These are phyloP conservation scores for Polydrusus tereticollis DNA, from an alignment of 2,888 invertebrate genomes.

Conservation along the genomic window DNA sequence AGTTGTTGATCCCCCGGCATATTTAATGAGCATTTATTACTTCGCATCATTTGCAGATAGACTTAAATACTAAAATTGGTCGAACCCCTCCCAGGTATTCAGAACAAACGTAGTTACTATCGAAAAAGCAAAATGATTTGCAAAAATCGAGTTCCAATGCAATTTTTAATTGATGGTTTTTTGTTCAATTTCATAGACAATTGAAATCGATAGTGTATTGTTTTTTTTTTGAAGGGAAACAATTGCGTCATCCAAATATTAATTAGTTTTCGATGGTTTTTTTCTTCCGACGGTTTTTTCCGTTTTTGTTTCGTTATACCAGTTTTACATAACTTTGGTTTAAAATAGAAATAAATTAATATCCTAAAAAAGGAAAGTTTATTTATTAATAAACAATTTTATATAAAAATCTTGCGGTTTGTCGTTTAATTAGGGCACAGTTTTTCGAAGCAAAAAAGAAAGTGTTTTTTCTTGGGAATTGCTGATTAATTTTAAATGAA, in stretches of 20 bases:
- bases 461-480: neutral
- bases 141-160: conserved; percentile 44
- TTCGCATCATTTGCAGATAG: too few species aligned
- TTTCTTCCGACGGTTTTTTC: conserved; percentile 33
- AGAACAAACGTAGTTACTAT: conserved; percentile 26
- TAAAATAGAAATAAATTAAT: conserved; percentile 38
- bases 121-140: conserved; percentile 45
- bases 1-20: too few species aligned
- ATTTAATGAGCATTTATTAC: too few species aligned
- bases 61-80: too few species aligned
- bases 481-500: neutral
- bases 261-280: conserved; percentile 39
- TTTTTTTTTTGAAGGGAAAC: conserved; percentile 45
- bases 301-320: conserved; percentile 39
- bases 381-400: conserved; percentile 30
- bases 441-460: neutral
- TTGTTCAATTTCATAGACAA: conserved; percentile 45
- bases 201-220: conserved; percentile 50
- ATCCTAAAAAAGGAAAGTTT: conserved; percentile 34
- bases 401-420: conserved; percentile 30
- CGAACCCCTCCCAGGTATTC: too few species aligned
- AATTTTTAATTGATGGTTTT: conserved; percentile 49
- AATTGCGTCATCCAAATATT: conserved; percentile 47
- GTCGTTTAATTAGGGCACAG: neutral
- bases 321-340: conserved; percentile 38